phyloP scores from a whole-genome alignment of 2,113 vertebrate species.

The Colius striatus region DNA sequence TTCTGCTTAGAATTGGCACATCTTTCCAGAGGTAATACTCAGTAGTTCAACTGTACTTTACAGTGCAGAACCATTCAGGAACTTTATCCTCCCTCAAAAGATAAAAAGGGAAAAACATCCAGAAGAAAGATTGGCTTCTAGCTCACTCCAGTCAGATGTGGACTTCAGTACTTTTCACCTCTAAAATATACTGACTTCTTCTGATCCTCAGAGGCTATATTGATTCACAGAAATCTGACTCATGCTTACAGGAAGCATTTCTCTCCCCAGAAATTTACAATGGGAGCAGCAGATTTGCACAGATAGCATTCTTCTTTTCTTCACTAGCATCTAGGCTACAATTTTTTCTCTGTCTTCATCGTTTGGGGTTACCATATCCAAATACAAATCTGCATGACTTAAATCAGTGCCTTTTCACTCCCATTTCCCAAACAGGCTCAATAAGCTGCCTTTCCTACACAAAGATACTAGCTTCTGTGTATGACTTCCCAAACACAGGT shows the following conservation, averaged over 20 bases:
- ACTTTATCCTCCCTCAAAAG: fast-evolving
- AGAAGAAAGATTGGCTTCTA: neutral
- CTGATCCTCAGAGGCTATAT: neutral
- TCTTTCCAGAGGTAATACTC: neutral
- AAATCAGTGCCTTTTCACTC: neutral
- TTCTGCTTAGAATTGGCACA: neutral
- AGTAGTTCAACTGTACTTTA: neutral
- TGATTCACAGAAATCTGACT: constrained; percentile 49
- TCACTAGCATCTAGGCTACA: neutral
- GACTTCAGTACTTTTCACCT: constrained; percentile 2
- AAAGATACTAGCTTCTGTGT: neutral
- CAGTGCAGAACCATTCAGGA: neutral
- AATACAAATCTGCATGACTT: neutral
- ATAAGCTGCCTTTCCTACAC: neutral
- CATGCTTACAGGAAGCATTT: constrained; percentile 42
- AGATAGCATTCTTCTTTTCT: neutral
- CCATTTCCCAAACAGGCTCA: neutral
- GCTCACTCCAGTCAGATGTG: neutral
- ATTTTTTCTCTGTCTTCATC: neutral
- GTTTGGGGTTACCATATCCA: neutral
- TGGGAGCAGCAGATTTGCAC: neutral
- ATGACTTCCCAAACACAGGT: neutral
- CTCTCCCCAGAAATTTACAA: neutral
- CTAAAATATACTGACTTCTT: neutral
- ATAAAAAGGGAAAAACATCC: neutral